Base-by-base conservation (phyloP, 2,888 invertebrate genomes). In the Nomada fucata region DNA sequence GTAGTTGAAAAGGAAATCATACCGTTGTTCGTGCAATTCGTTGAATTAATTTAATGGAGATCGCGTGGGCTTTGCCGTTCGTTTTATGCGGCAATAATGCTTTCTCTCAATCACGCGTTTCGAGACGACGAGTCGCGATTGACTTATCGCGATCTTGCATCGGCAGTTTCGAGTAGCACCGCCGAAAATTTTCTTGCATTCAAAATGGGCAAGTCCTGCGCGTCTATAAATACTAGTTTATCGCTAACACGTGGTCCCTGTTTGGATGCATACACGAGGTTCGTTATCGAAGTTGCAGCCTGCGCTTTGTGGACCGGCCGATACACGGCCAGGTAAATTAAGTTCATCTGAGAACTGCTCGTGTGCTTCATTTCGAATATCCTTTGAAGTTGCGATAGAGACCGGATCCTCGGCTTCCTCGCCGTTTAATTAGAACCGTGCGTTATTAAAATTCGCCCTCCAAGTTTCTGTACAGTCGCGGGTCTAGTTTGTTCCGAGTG, bases 221-320 rank as follows among this genome's bases (percentile, higher is more conserved):
- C 11, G 73, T 75, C 86, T 87, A 87, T 86, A 88, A 88, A 86
- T 88, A 88, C 70, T 82, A 65, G 79, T 80, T 86, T 84, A 86
- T 72, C 63, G 60, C 63, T 10, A 77, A 77, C 87, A 86, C 78
- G 76, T 88, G 87, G 65, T 72, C 80, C 61, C 76, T 78, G 83
- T 82, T 84, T 84, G 55, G 64, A 13, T 50, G 65, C 67, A 81
- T 86, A 86, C 86, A 88, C 84, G 78, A 67, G 52, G 11, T 63
- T 61, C 57, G 47, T 79, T 80, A 83, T 74, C 73, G 57, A 67
- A 68, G 50, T 29, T 69, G 3, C 13, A 57, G 55, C 15, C 0
- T 50, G 60, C 50, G 42, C 29, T n/a, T n/a, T 53, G 23, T 11
- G n/a, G 55, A 57, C 63, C 75, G 23, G 47, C 61, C 63, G 18